Percentiles rank a stretch among this genome's conserved stretches.
Conservation (phyloP, 2,113 vertebrate genomes). For the Pogona vitticeps region DNA sequence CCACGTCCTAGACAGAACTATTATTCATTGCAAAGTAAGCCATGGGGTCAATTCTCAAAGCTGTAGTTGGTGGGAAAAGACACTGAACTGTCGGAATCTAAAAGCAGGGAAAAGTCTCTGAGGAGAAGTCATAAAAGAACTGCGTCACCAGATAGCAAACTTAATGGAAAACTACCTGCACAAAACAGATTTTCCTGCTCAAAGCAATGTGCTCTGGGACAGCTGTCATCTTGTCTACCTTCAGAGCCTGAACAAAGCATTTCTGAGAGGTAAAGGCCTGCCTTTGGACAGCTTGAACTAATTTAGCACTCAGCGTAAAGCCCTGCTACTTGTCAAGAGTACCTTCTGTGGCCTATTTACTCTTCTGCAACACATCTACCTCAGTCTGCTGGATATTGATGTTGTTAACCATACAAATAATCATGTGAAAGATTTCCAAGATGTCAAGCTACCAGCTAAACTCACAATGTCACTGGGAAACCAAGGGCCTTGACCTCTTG, state of each 20-base stretch:
- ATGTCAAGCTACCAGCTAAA: neutral
- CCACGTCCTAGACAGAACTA: neutral
- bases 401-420: neutral
- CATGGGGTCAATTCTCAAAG: neutral
- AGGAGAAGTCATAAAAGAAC: neutral
- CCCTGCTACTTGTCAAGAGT: neutral
- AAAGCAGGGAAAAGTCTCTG: neutral
- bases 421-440: neutral
- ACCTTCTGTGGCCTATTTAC: neutral
- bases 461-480: constrained; percentile 7
- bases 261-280: neutral
- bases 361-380: neutral
- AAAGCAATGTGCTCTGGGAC: neutral
- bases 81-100: neutral
- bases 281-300: neutral
- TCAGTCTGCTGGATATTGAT: neutral
- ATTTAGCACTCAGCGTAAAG: constrained; percentile 22
- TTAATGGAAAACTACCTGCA: constrained; percentile 1
- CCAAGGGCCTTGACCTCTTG: neutral
- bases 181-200: constrained; percentile 7
- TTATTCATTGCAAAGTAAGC: neutral
- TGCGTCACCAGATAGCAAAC: neutral
- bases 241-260: constrained; percentile 1
- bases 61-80: neutral
- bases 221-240: constrained; percentile 6